These are phyloP conservation scores for Lerista edwardsae DNA, from an alignment of 2,797 vertebrate species.

Conservation along the genomic window DNA sequence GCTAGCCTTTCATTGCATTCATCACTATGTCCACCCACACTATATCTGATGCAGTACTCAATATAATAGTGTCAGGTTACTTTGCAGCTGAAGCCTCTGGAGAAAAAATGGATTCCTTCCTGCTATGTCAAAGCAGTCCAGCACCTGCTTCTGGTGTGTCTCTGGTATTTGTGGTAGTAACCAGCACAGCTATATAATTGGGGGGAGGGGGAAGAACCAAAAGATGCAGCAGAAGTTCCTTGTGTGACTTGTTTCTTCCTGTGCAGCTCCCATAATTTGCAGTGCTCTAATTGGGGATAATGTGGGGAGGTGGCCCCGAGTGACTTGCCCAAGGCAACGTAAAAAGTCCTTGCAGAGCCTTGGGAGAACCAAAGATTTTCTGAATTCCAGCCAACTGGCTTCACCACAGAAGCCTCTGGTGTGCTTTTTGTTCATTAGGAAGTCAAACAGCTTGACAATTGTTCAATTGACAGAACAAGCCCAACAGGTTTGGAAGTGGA, in stretches of 20 bases:
- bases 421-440: not conserved
- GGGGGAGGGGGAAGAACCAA: no score
- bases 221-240: not conserved
- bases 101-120: not conserved
- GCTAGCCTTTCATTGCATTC: not conserved
- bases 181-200: not conserved
- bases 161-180: not conserved
- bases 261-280: not conserved
- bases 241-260: not conserved
- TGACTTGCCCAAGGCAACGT: not conserved
- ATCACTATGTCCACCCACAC: not conserved
- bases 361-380: not conserved
- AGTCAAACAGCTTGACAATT: constrained; percentile 9
- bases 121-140: not conserved
- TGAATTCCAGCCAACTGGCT: not conserved
- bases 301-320: not conserved
- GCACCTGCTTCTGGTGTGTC: not conserved
- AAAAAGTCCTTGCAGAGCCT: not conserved
- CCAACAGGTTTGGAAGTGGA: not conserved
- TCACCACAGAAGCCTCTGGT: not conserved
- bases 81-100: not conserved
- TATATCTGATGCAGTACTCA: not conserved
- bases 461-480: not conserved
- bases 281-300: not conserved
- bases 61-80: not conserved